A percentile compares a stretch with the other conserved stretches of the same genome.
phyloP scores from a whole-genome alignment of 2,888 invertebrate species.

The Gnatocerus cornutus region DNA sequence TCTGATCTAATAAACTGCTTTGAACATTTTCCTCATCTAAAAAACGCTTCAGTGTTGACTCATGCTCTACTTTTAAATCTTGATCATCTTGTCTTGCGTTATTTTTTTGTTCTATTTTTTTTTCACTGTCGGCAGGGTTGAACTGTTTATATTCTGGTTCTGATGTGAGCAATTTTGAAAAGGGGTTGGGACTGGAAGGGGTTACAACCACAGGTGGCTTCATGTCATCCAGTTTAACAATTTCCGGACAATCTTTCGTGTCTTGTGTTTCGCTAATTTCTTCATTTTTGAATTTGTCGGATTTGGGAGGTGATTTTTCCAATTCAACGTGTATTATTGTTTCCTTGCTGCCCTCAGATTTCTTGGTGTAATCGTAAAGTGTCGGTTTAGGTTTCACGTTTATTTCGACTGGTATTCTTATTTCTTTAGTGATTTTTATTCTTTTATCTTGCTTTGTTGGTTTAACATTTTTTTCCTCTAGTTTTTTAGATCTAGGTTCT shows the following conservation, averaged over 20 bases:
- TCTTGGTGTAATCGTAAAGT: too few relatives aligned
- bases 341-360: neutral
- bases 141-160: neutral
- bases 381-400: too few relatives aligned
- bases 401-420: neutral
- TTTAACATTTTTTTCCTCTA: neutral
- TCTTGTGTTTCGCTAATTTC: neutral
- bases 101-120: too few relatives aligned
- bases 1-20: neutral
- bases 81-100: neutral
- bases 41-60: too few relatives aligned
- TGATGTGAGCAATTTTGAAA: neutral
- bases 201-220: conserved; percentile 2
- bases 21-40: too few relatives aligned
- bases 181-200: neutral
- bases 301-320: neutral
- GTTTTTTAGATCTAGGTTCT: neutral
- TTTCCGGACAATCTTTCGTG: neutral
- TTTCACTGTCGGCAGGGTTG: too few relatives aligned
- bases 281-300: conserved; percentile 1
- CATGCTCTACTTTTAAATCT: too few relatives aligned
- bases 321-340: neutral
- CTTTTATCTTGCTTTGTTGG: neutral
- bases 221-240: conserved; percentile 5
- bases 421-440: neutral